These are phyloP conservation scores for Orthonyx spaldingii DNA, from an alignment of 2,113 vertebrate genomes.

Conservation along the genomic window DNA sequence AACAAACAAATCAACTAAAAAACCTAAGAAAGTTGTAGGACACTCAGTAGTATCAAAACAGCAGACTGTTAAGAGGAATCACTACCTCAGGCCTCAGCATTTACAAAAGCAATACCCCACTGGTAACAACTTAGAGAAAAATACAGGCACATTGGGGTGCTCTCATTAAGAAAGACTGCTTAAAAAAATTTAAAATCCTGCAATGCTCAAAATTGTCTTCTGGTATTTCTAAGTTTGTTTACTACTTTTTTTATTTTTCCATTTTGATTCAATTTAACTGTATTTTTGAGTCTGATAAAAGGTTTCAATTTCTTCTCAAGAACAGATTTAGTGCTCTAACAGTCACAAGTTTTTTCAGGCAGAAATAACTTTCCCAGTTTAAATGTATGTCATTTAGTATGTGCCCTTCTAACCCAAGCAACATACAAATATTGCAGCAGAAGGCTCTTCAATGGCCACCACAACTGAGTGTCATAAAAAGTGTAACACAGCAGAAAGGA, in stretches of 20 bases:
- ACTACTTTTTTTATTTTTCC: background rate
- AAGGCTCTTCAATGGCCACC: background rate
- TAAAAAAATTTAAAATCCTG: background rate
- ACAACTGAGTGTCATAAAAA: background rate
- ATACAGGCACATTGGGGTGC: background rate
- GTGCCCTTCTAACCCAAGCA: background rate
- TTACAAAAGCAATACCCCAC: background rate
- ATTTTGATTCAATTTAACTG: background rate
- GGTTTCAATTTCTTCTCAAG: background rate
- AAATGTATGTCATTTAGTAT: background rate
- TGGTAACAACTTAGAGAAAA: background rate
- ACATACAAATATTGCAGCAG: background rate
- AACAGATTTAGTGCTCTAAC: background rate
- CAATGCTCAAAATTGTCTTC: background rate
- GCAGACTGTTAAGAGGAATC: background rate
- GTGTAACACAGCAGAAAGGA: rapidly evolving
- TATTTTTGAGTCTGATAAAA: background rate
- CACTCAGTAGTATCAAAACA: background rate
- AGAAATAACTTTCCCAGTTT: background rate
- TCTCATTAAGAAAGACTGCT: background rate
- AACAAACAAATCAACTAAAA: background rate
- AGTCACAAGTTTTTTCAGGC: background rate
- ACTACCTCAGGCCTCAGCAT: background rate
- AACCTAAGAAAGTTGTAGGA: background rate
- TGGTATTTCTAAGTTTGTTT: background rate